A percentile compares a stretch with the other conserved stretches of the same genome.
phyloP scores from a whole-genome alignment of 2,113 vertebrate genomes.

The Pseudopodoces humilis region DNA sequence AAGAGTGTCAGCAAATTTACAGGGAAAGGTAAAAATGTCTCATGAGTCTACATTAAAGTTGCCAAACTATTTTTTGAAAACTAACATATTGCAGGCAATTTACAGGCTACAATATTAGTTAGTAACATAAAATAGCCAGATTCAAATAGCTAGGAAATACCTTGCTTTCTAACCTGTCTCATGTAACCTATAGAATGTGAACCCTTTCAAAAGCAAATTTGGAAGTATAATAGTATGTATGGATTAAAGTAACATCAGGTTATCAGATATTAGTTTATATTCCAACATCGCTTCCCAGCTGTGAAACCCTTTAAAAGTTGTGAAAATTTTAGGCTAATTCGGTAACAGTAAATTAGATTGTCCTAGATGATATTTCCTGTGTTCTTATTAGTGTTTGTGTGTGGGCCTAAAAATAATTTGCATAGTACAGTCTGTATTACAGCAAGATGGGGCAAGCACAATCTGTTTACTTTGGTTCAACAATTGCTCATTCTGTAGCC shows the following conservation, averaged over 20 bases:
- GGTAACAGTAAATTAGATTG: slow-evolving; percentile 18
- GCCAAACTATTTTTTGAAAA: neutral
- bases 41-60: neutral
- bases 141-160: neutral
- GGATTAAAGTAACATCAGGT: neutral
- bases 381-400: neutral
- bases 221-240: neutral
- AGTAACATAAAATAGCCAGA: neutral
- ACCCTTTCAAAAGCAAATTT: neutral
- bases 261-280: neutral
- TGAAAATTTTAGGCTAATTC: slow-evolving; percentile 4
- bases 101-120: neutral
- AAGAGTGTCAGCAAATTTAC: neutral
- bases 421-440: slow-evolving; percentile 28
- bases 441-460: slow-evolving; percentile 48
- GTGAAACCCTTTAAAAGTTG: neutral
- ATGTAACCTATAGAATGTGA: neutral
- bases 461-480: slow-evolving; percentile 20
- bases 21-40: neutral
- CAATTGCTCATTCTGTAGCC: neutral
- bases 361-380: slow-evolving; percentile 3
- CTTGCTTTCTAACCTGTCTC: neutral
- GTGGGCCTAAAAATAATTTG: slow-evolving; percentile 37
- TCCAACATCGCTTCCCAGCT: neutral
- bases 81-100: neutral